Evolutionary conservation across 2,113 vertebrate species (phyloP).

Genomic region (Mesembrinibis cayennensis): DNA sequence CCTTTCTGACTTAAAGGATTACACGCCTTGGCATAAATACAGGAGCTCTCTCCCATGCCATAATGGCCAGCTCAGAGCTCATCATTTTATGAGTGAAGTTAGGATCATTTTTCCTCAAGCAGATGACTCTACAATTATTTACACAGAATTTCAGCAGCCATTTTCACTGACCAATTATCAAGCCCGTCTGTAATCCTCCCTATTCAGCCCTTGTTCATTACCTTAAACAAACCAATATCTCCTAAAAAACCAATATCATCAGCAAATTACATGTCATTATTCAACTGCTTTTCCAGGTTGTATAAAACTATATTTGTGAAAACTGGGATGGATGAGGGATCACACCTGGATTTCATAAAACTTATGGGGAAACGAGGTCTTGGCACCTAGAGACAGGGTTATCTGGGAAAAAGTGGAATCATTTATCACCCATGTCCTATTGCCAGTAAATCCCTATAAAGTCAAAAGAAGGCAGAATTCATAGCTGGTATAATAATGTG

Average conservation of each 20-base stretch:
- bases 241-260: neutral
- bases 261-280: neutral
- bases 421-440: neutral
- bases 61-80: neutral
- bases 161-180: neutral
- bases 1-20: neutral
- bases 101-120: neutral
- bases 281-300: neutral
- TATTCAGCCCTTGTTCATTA: neutral
- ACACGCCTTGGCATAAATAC: neutral
- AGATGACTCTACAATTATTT: neutral
- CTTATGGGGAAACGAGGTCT: neutral
- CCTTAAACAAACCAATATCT: neutral
- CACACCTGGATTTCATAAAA: neutral
- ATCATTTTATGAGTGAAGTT: neutral
- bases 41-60: neutral
- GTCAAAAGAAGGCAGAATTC: neutral
- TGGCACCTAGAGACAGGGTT: neutral
- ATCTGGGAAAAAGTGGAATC: neutral
- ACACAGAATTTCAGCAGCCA: neutral
- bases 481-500: neutral
- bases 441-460: neutral
- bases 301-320: neutral
- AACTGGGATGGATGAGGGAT: neutral
- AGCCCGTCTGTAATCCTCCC: neutral